Conservation (phyloP, 2,113 vertebrate genomes). For the Hippocampus zosterae region DNA sequence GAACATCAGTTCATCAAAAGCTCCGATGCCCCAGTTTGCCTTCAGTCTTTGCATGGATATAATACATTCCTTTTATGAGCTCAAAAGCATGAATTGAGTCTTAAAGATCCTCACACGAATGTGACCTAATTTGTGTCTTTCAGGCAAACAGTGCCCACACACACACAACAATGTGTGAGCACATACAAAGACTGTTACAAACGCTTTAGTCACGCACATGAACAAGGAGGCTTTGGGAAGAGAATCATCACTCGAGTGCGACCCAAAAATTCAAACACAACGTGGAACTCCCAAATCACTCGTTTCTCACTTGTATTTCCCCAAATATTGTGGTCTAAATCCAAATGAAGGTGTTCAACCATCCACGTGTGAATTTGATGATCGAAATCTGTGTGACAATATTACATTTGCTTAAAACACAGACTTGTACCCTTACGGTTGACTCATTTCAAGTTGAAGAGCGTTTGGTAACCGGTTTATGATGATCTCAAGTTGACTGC, state of each 20-base stretch:
- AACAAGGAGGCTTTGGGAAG: neutral
- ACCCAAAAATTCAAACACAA: neutral
- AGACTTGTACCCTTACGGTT: neutral
- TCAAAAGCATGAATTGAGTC: neutral
- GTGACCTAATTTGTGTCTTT: neutral
- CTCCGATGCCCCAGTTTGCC: neutral
- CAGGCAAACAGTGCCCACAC: neutral
- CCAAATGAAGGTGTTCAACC: neutral
- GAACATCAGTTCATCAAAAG: neutral
- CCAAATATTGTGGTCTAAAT: neutral
- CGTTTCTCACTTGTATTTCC: neutral
- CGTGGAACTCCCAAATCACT: neutral
- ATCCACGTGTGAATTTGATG: neutral
- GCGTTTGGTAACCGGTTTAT: constrained; percentile 10
- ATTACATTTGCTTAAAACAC: neutral
- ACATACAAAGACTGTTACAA: neutral
- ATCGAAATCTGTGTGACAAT: neutral
- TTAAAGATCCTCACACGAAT: neutral
- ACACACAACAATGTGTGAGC: neutral
- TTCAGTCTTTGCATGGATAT: neutral
- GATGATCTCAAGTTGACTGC: constrained; percentile 29
- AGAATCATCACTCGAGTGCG: neutral
- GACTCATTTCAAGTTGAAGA: constrained; percentile 22
- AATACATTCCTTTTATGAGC: neutral
- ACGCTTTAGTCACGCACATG: neutral